Conservation (phyloP, 2,113 vertebrate species). For the Upupa epops region DNA sequence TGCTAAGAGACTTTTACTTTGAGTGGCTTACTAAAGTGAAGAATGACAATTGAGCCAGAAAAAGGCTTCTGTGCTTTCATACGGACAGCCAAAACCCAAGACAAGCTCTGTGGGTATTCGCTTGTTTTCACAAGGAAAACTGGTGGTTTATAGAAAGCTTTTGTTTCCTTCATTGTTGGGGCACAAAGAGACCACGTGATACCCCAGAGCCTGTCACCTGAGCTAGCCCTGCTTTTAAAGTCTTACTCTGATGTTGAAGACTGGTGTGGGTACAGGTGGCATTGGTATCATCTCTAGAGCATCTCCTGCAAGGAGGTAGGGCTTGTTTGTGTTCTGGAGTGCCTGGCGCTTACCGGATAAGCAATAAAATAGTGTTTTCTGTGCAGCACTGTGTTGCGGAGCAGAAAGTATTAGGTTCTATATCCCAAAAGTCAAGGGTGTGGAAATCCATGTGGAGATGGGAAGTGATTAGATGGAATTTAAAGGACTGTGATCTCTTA, state of each 20-base stretch:
- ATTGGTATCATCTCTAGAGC: rapidly evolving
- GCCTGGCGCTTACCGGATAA: neutral
- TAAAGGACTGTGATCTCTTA: neutral
- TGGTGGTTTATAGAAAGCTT: neutral
- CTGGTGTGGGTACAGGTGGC: neutral
- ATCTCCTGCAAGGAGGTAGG: neutral
- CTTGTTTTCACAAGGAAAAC: neutral
- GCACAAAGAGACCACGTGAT: neutral
- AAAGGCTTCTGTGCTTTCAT: rapidly evolving
- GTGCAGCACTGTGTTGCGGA: neutral
- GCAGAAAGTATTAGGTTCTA: neutral
- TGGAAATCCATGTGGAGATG: neutral
- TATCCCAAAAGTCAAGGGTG: neutral
- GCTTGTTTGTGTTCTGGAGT: neutral
- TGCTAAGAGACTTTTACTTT: neutral
- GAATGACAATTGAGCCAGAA: neutral
- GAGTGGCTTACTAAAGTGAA: neutral
- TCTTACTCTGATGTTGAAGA: neutral
- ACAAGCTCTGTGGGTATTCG: neutral
- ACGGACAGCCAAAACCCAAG: neutral
- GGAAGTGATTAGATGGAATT: neutral
- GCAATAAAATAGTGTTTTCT: neutral
- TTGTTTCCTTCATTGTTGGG: neutral
- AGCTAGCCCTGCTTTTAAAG: neutral
- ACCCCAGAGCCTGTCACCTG: neutral